Base-by-base conservation (phyloP, 2,797 vertebrate genomes). In the Ctenosaura bakeri region DNA sequence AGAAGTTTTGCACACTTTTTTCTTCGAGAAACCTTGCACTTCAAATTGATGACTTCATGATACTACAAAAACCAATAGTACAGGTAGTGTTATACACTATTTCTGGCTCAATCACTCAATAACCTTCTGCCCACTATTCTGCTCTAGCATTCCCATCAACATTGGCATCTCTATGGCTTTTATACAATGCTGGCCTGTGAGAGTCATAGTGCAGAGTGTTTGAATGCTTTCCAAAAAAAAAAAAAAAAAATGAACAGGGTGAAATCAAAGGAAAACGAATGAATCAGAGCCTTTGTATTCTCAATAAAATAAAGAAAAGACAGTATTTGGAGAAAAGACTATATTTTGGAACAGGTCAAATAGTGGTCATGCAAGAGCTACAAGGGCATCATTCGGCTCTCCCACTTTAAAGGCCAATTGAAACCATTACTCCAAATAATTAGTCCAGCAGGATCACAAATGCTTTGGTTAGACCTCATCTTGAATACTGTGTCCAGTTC, bases 61-160 rank as follows among this genome's bases (percentile, higher is more conserved):
- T 89, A 91, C 46, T 38, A 13, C 71, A 77, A 88, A 59, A 79
- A 81, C 32, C 0, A 0, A 81, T 81, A 6, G 1, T 20, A 9
- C 46, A 56, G 38, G 22, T n/a, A n/a, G 38, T 46, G 35, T 64
- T 46, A 66, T 35, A 38, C 50, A 83, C 74, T 52, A 20, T 85
- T 1, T 29, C 76, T 74, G 24, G 86, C 14, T 89, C 42, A 7
- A 54, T 73, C 88, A 90, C 18, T 89, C 42, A 7, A 54, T 73
- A 86, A 90, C 83, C 24, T 4, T 12, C 4, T 0, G 0, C 29
- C 78, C 0, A 0, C 20, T 0, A 0, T 29, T n/a, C 77, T n/a
- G 10, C 22, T 54, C 50, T 76, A 91, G 22, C 32, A 0, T 76
- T 90, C 86, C 3, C 82, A 90, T 71, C 22, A 76, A 0, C 0